Percentiles rank a stretch among this genome's conserved stretches.
phyloP scores from a whole-genome alignment of 2,888 invertebrate species.

The Agonopterix arenella region DNA sequence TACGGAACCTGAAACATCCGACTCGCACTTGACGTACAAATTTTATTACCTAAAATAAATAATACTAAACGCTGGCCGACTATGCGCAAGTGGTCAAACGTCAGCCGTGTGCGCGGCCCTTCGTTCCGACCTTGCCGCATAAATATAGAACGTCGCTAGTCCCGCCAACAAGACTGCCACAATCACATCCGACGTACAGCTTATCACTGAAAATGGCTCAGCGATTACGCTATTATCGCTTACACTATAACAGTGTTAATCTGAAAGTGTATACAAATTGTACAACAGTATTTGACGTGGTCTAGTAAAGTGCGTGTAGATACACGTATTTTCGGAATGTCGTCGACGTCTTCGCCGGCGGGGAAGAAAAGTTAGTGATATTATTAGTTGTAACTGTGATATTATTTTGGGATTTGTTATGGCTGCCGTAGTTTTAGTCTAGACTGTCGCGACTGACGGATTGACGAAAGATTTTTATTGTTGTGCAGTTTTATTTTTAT shows the following conservation, averaged over 20 bases:
- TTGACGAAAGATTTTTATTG: too few relatives aligned
- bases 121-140: slow-evolving; percentile 54
- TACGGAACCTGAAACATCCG: too few relatives aligned
- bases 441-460: too few relatives aligned
- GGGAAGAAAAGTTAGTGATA: slow-evolving; percentile 63
- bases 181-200: slow-evolving; percentile 22
- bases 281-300: slow-evolving; percentile 45
- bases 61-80: slow-evolving; percentile 17
- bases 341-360: slow-evolving; percentile 53
- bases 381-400: slow-evolving; percentile 30
- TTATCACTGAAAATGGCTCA: slow-evolving; percentile 72
- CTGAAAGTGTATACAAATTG: slow-evolving; percentile 27
- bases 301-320: slow-evolving; percentile 38
- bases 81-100: slow-evolving; percentile 42
- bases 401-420: slow-evolving; percentile 12
- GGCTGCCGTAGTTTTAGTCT: background rate
- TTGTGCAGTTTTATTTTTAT: too few relatives aligned
- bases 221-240: slow-evolving; percentile 59
- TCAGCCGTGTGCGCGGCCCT: slow-evolving; percentile 41
- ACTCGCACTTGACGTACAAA: background rate
- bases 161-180: slow-evolving; percentile 53
- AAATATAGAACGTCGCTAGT: slow-evolving; percentile 53
- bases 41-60: slow-evolving; percentile 1
- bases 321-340: slow-evolving; percentile 64
- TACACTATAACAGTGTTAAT: slow-evolving; percentile 40